Evolutionary conservation across 2,888 invertebrate genomes (phyloP).

Genomic region (Rhingia rostrata): DNA sequence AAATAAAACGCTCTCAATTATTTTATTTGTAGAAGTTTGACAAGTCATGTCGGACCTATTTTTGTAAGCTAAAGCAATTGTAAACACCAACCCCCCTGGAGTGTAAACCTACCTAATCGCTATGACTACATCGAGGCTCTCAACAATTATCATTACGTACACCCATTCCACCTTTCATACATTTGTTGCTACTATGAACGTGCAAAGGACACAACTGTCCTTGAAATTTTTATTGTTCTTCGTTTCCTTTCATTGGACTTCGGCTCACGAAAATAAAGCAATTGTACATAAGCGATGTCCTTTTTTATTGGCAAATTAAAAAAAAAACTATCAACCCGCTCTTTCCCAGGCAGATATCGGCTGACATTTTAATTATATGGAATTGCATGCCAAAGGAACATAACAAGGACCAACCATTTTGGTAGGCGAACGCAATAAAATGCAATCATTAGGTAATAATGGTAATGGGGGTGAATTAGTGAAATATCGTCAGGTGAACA

Average conservation of each 20-base stretch:
- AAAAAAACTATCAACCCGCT: conserved; percentile 37
- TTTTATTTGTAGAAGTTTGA: too few species aligned
- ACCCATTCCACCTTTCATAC: too few species aligned
- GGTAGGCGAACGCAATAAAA: conserved; percentile 31
- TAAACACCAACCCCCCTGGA: too few species aligned
- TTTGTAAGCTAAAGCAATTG: too few species aligned
- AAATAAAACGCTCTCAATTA: too few species aligned
- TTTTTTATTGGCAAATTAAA: conserved; percentile 47
- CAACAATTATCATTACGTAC: too few species aligned
- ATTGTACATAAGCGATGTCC: conserved; percentile 35
- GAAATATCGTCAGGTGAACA: conserved; percentile 25
- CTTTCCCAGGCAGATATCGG: conserved; percentile 53
- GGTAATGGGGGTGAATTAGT: conserved; percentile 37
- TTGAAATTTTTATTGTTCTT: conserved; percentile 10
- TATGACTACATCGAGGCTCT: too few species aligned
- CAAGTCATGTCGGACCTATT: too few species aligned
- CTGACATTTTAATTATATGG: conserved; percentile 69
- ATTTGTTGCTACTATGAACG: conserved; percentile 13
- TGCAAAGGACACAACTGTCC: conserved; percentile 46
- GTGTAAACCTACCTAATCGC: too few species aligned
- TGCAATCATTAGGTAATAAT: conserved; percentile 50
- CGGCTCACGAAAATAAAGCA: conserved; percentile 8
- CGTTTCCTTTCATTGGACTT: neutral
- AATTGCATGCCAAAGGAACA: conserved; percentile 62
- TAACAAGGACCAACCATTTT: conserved; percentile 33